Evolutionary conservation across 2,888 invertebrate species (phyloP).

Genomic region (Acanthosepion esculentum): DNA sequence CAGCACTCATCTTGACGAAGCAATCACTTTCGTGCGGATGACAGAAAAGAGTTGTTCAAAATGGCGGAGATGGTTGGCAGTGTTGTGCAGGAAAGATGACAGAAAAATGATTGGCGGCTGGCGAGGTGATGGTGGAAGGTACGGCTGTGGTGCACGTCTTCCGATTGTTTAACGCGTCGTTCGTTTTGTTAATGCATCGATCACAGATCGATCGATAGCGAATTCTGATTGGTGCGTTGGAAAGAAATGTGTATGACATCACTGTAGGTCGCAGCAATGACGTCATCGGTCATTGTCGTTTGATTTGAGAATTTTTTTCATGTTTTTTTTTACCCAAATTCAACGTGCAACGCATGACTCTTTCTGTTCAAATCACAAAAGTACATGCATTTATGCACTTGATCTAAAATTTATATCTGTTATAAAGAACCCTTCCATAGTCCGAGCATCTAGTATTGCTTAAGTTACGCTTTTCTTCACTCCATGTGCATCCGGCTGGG

Average conservation of each 20-base stretch:
- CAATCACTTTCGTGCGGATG: background rate
- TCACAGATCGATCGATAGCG: background rate
- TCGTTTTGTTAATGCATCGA: constrained; percentile 6
- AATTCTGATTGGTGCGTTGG: background rate
- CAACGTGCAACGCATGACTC: too few relatives aligned
- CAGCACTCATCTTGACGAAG: background rate
- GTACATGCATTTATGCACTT: too few relatives aligned
- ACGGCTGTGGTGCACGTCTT: background rate
- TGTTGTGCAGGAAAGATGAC: background rate
- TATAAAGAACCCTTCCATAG: too few relatives aligned
- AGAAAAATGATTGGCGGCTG: background rate
- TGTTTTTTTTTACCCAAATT: too few relatives aligned
- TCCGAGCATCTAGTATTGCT: too few relatives aligned
- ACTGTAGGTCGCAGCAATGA: background rate
- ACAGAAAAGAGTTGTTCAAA: background rate
- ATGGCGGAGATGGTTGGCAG: background rate
- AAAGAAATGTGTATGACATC: background rate
- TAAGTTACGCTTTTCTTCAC: too few relatives aligned
- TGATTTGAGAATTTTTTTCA: background rate
- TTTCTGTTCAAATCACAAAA: too few relatives aligned
- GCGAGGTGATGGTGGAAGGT: background rate
- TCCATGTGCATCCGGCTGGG: too few relatives aligned
- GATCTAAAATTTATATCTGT: too few relatives aligned
- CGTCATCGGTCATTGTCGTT: background rate
- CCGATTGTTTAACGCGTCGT: background rate